Conservation (phyloP, 2,888 invertebrate genomes). For the Acanthosepion lycidas region DNA sequence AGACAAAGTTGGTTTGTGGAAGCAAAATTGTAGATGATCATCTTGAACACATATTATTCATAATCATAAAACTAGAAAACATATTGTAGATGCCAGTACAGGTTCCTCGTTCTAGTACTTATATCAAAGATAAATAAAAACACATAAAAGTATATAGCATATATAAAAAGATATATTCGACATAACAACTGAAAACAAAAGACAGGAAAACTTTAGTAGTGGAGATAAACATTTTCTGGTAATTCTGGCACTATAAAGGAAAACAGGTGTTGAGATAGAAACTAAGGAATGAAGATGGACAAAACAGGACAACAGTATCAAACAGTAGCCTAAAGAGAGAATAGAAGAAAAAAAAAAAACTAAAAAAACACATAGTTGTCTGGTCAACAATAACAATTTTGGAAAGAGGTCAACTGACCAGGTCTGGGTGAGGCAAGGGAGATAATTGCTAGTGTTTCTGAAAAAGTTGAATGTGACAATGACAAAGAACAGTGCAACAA, state of each 20-base stretch:
- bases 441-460: neutral
- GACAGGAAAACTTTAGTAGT: no score
- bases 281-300: neutral
- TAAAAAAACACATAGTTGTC: neutral
- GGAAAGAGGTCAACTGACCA: slow-evolving; percentile 33
- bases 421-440: neutral
- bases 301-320: neutral
- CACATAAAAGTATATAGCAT: no score
- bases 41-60: no score
- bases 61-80: no score
- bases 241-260: neutral
- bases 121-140: no score
- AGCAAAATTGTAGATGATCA: no score
- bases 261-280: neutral
- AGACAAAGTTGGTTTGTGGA: no score
- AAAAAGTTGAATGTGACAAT: slow-evolving; percentile 1
- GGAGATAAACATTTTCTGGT: neutral
- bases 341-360: neutral
- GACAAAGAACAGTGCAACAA: slow-evolving; percentile 8
- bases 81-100: no score
- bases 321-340: neutral
- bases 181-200: no score
- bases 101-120: no score
- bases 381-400: neutral
- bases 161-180: no score